A percentile compares a stretch with the other conserved stretches of the same genome.
Evolutionary conservation across 1,140 invertebrate species (phyloP).

Genomic region (Caerostris darwini): DNA sequence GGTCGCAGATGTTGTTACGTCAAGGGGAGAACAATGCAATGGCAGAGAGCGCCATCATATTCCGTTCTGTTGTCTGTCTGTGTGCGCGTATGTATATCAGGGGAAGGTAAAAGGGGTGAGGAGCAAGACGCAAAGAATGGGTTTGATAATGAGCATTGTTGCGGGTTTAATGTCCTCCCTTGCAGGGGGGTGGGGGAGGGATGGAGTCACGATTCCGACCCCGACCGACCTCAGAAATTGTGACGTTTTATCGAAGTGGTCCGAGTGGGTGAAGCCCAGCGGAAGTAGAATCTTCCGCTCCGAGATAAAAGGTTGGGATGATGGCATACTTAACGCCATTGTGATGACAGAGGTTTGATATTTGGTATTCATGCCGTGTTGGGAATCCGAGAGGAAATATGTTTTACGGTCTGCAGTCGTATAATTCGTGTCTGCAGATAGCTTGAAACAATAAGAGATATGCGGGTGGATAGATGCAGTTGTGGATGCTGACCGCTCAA

Average conservation of each 20-base stretch:
- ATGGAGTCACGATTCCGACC: slow-evolving; percentile 38
- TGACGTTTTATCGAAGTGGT: slow-evolving; percentile 40
- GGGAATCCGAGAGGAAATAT: background rate
- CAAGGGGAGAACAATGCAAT: slow-evolving; percentile 2
- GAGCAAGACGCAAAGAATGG: slow-evolving; percentile 26
- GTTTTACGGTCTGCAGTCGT: background rate
- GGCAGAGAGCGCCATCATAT: slow-evolving; percentile 4
- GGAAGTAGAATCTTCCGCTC: slow-evolving; percentile 26
- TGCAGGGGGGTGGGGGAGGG: background rate
- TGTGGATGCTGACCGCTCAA: background rate
- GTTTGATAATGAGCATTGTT: slow-evolving; percentile 73
- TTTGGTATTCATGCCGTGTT: background rate
- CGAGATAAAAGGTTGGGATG: background rate
- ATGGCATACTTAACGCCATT: background rate
- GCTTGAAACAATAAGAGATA: background rate
- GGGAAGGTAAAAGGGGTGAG: background rate
- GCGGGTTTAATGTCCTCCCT: slow-evolving; percentile 71
- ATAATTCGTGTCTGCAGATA: background rate
- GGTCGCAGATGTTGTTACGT: slow-evolving; percentile 33
- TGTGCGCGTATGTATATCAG: background rate
- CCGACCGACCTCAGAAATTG: slow-evolving; percentile 54
- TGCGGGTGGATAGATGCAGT: background rate
- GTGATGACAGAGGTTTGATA: background rate
- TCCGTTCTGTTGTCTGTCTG: slow-evolving; percentile 13
- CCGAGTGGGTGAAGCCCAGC: slow-evolving; percentile 32